Conservation (phyloP, 2,797 vertebrate genomes). For the Sebastolobus altivelis region DNA sequence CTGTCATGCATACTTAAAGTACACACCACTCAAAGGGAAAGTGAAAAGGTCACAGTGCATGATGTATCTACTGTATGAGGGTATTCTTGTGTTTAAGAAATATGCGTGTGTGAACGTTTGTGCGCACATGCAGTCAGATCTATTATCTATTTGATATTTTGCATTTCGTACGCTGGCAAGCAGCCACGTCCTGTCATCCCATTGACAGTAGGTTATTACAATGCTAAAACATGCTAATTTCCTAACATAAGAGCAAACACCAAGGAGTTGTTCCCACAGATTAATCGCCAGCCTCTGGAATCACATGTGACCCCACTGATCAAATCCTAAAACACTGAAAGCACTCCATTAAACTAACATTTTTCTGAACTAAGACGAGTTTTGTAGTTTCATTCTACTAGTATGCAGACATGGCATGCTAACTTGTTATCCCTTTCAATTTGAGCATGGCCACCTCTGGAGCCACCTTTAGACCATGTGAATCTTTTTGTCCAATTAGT, state of each 20-base stretch:
- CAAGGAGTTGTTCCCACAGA: not conserved
- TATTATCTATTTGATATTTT: not conserved
- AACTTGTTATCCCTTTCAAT: too few species aligned
- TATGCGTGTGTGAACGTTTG: not conserved
- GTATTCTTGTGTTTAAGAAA: constrained; percentile 16
- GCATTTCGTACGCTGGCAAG: constrained; percentile 3
- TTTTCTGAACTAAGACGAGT: not conserved
- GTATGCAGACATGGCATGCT: not conserved
- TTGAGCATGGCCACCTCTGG: not conserved
- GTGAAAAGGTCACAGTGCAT: constrained; percentile 56
- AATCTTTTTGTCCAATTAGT: not conserved
- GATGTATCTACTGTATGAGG: constrained; percentile 23
- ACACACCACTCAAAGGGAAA: constrained; percentile 39
- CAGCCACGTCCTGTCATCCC: not conserved
- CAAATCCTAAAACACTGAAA: not conserved
- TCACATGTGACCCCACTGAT: not conserved
- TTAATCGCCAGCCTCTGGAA: not conserved
- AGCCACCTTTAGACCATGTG: too few species aligned
- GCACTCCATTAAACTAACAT: not conserved
- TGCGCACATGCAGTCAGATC: not conserved
- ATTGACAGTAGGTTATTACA: not conserved
- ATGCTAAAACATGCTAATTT: constrained; percentile 12
- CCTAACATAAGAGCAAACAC: not conserved
- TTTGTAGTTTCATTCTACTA: not conserved
- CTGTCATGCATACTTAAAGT: constrained; percentile 54